Evolutionary conservation across 2,888 invertebrate genomes (phyloP).

Genomic region (Ditula angustiorana): DNA sequence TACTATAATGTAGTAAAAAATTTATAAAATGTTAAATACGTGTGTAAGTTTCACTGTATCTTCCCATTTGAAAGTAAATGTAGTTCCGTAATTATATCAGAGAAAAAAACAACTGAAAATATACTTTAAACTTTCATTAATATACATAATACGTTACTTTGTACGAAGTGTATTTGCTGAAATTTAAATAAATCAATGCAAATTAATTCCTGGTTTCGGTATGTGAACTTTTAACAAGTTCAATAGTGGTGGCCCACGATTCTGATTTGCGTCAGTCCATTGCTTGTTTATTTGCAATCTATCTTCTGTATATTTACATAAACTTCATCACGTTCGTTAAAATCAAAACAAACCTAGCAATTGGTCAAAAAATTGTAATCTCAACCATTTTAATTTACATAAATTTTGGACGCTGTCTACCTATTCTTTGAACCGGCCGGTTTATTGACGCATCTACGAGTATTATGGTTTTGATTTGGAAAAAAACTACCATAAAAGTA

Average conservation of each 20-base stretch:
- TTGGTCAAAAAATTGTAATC: background rate
- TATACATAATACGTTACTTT: too few relatives aligned
- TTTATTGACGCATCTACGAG: constrained; percentile 17
- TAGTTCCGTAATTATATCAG: too few relatives aligned
- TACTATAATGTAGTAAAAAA: too few relatives aligned
- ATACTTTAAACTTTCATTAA: too few relatives aligned
- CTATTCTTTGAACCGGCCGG: too few relatives aligned
- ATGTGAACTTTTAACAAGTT: constrained; percentile 23
- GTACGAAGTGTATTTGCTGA: too few relatives aligned
- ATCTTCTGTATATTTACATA: background rate
- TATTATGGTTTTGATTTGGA: background rate
- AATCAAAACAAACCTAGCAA: background rate
- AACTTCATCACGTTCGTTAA: background rate
- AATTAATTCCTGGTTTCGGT: background rate
- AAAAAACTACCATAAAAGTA: background rate
- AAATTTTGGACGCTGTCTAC: background rate
- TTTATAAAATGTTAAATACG: too few relatives aligned
- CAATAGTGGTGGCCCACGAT: background rate
- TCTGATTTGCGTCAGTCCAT: constrained; percentile 26
- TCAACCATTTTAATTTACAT: background rate
- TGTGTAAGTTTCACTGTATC: too few relatives aligned
- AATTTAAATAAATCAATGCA: background rate
- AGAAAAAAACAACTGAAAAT: too few relatives aligned
- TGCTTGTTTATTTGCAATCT: constrained; percentile 18
- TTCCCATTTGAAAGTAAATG: too few relatives aligned